Evolutionary conservation across 2,113 vertebrate species (phyloP), one percentile per base, ranked within the genome.

Genomic region (Siniperca knerii): DNA sequence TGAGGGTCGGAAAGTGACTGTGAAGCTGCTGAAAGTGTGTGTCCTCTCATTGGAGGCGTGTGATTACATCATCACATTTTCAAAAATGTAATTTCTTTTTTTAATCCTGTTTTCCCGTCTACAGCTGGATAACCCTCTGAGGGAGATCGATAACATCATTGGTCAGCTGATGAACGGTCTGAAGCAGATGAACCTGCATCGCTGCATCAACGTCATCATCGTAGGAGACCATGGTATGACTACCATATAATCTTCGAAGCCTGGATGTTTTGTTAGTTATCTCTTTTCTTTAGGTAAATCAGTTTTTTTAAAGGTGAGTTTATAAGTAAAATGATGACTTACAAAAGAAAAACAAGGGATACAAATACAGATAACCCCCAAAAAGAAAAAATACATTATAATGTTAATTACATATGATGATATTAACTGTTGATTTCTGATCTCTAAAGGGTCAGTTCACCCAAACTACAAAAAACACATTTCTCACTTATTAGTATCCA

Each of bases 121-220:
- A 2, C 10, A 99, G 98, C 95, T 99, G 96, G 97, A 97, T 84
- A 97, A 97, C 89, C 97, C 97, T 35, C 93, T 99, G 87, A 97
- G 96, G 80, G 97, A 98, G 77, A 97, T 98, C 52, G 98, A 99
- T 89, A 97, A 96, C 94, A 96, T 97, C 77, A 96, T 99, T 21
- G 98, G 98, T 48, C 98, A 99, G n/a, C 92, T 99, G 87, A 98
- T 99, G 98, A 98, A 99, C 40, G 98, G 98, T 2, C 92, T 99
- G 89, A 99, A 99, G 86, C 98, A 99, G 78, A 92, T 98, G 94
- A 97, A 98, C 76, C 95, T 99, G 10, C 98, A 99, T 77, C 97
- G 97, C 74, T 99, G 98, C 84, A 96, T 97, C 66, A 99, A 99
- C 67, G 95, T 99, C 93, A 97, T 99, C 92, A 95, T 99, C 73